Evolutionary conservation across 2,797 vertebrate genomes (phyloP).

Genomic region (Bothrops alternatus): DNA sequence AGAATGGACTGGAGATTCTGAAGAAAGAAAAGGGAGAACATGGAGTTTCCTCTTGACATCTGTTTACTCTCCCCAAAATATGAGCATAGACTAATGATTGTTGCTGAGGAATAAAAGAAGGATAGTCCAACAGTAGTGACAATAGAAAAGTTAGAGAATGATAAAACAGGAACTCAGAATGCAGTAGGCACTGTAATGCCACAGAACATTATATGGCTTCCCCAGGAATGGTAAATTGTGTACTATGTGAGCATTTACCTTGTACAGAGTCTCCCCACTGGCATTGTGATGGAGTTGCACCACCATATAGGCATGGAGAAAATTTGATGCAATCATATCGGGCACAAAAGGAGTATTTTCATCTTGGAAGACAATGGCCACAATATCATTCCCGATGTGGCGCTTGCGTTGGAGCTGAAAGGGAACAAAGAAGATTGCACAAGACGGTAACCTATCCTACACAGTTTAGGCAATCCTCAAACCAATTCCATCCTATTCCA

Average conservation of each 20-base stretch:
- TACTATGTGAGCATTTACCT: conserved; percentile 51
- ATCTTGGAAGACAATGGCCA: conserved; percentile 89
- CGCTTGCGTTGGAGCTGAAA: conserved; percentile 87
- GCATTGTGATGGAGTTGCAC: conserved; percentile 66
- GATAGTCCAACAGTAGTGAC: not conserved
- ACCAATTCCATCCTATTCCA: not conserved
- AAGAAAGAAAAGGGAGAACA: not conserved
- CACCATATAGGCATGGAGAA: conserved; percentile 88
- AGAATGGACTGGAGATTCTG: not conserved
- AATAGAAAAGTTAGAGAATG: not conserved
- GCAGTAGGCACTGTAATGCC: not conserved
- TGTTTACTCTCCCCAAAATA: not conserved
- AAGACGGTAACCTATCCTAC: not conserved
- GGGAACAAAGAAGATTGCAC: not conserved
- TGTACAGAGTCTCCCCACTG: conserved; percentile 64
- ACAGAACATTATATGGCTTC: not conserved
- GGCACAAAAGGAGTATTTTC: conserved; percentile 83
- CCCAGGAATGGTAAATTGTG: not conserved
- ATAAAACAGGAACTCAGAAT: not conserved
- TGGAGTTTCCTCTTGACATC: not conserved
- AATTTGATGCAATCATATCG: conserved; percentile 88
- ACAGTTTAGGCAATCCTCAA: not conserved
- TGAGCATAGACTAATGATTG: not conserved
- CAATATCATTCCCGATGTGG: conserved; percentile 92
- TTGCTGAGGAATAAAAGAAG: not conserved